Base-by-base conservation (phyloP, 2,797 vertebrate genomes). In the Coregonus ussuriensis region DNA sequence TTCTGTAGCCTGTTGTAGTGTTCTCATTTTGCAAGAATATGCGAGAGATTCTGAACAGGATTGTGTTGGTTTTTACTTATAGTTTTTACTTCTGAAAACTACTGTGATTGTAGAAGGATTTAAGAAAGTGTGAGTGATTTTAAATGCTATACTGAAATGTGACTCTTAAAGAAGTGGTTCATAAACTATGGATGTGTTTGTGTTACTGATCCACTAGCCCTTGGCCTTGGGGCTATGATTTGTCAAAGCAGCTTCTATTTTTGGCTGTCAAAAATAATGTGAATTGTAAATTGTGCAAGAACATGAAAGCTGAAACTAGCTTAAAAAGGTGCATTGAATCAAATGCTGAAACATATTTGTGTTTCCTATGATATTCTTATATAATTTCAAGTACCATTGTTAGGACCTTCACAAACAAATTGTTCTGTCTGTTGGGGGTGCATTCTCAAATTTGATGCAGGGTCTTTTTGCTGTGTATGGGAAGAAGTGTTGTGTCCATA, bases 1-100 rank as follows among this genome's bases (percentile, higher is more conserved):
- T 81, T 15, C 51, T 37, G 6, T 67, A 82, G 81, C 72, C 21
- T 77, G 41, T 83, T 81, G 33, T 80, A 80, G 79, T 70, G 56
- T 16, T 41, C 59, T 25, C 72, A 11, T 47, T 77, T 51, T 77
- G n/a, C 21, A 47, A 63, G 13, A 53, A 37, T 62, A 71, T 65
- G 51, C 41, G 62, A 25, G 9, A 16, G 35, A 74, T 25, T 11
- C 69, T 25, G 51, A 71, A 47, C 6, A 31, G 65, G 56, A n/a
- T 65, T 11, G 11, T n/a, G 33, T 18, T 78, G 62, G 41, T 81
- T 82, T 77, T 79, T 76, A 66, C 65, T 76, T 71, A 3, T 56
- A 79, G 53, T 41, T 82, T 71, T 75, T 31, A 71, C 77, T 79
- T 75, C 67, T 72, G 37, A 77, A 63, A 21, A 56, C 41, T 73